Percentiles rank a stretch among this genome's conserved stretches.
Conservation (phyloP, 1,140 invertebrate genomes). For the Drosophila nigromelanica region DNA sequence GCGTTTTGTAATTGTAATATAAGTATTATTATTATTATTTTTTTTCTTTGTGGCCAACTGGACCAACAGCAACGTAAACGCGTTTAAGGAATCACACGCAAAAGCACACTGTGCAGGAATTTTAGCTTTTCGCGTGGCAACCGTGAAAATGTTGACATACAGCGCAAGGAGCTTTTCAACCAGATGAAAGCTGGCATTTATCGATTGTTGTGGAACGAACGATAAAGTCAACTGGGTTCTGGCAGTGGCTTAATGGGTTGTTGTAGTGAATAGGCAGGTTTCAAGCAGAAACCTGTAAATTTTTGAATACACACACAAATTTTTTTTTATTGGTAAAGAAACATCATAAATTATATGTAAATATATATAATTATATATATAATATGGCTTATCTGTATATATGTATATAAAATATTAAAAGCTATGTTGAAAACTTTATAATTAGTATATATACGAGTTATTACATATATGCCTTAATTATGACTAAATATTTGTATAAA, state of each 20-base stretch:
- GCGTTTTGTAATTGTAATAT: slow-evolving; percentile 11
- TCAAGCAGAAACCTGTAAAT: too few species aligned
- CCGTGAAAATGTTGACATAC: slow-evolving; percentile 57
- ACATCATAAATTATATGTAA: not conserved
- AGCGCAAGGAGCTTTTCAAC: slow-evolving; percentile 26
- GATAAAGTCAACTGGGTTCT: slow-evolving; percentile 25
- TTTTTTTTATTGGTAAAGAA: not conserved
- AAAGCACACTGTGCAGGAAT: slow-evolving; percentile 79
- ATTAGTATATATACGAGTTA: too few species aligned
- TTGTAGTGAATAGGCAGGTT: slow-evolving; percentile 14
- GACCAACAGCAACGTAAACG: slow-evolving; percentile 72
- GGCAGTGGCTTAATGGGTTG: slow-evolving; percentile 13
- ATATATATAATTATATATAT: too few species aligned
- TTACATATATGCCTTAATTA: too few species aligned
- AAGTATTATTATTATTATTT: slow-evolving; percentile 49
- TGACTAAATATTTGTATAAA: too few species aligned
- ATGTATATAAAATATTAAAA: too few species aligned
- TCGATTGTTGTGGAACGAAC: slow-evolving; percentile 35
- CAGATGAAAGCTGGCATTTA: slow-evolving; percentile 29
- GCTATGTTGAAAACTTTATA: too few species aligned
- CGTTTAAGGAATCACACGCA: slow-evolving; percentile 76
- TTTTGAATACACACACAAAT: too few species aligned
- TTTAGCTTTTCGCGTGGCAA: slow-evolving; percentile 65
- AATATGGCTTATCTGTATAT: too few species aligned
- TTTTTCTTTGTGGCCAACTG: slow-evolving; percentile 41